Evolutionary conservation across 1,140 invertebrate species (phyloP).

Genomic region (Polyergus mexicanus): DNA sequence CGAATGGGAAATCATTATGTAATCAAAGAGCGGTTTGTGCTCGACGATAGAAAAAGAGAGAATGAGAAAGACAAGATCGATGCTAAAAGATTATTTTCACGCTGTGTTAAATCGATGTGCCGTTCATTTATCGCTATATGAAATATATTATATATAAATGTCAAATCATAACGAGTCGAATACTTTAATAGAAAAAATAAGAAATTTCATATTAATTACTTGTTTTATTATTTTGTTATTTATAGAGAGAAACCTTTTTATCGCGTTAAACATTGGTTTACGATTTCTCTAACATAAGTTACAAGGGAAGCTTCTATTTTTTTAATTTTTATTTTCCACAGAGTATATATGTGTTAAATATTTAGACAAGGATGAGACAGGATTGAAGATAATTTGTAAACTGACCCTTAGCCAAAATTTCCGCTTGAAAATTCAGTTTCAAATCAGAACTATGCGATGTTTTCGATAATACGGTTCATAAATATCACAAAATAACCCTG

Average conservation of each 20-base stretch:
- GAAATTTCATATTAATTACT: too few relatives aligned
- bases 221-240: too few relatives aligned
- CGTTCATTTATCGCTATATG: not conserved
- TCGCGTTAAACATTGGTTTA: too few relatives aligned
- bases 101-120: conserved; percentile 15
- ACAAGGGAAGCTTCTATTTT: not conserved
- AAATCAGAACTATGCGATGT: not conserved
- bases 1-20: conserved; percentile 59
- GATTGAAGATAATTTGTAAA: too few relatives aligned
- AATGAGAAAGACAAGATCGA: not conserved
- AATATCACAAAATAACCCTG: not conserved
- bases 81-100: not conserved
- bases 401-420: not conserved
- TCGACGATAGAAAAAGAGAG: conserved; percentile 1
- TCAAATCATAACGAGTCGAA: not conserved
- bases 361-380: not conserved
- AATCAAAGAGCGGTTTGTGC: conserved; percentile 57
- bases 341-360: not conserved
- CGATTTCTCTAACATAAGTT: too few relatives aligned
- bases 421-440: not conserved
- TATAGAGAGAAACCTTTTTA: too few relatives aligned
- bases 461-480: not conserved
- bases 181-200: not conserved
- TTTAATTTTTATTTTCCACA: not conserved
- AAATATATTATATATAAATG: not conserved